These are phyloP conservation scores for Cyprinus carpio DNA, from an alignment of 2,113 vertebrate species.

Conservation along the genomic window DNA sequence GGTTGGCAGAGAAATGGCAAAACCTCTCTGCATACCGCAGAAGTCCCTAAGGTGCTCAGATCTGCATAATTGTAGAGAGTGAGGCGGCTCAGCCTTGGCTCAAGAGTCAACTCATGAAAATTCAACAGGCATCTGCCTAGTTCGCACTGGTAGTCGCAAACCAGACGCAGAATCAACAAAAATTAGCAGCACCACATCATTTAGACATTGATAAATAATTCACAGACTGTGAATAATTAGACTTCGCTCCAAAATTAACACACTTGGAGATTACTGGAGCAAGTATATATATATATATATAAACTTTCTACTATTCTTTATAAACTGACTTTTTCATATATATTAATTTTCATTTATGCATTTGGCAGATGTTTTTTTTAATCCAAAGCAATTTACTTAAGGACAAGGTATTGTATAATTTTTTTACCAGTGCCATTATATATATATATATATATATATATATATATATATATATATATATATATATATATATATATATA, in stretches of 20 bases:
- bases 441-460: too few relatives aligned
- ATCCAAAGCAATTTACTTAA: too few relatives aligned
- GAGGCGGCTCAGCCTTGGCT: conserved; percentile 33
- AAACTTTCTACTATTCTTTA: too few relatives aligned
- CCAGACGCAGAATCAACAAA: conserved; percentile 49
- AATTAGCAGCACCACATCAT: conserved; percentile 34
- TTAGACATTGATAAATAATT: conserved; percentile 46
- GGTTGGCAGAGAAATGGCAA: conserved; percentile 8
- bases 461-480: too few relatives aligned
- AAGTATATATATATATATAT: too few relatives aligned
- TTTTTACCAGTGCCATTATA: too few relatives aligned
- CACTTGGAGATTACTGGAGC: not conserved
- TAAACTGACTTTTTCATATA: too few relatives aligned
- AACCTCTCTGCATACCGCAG: not conserved
- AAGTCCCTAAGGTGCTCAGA: conserved; percentile 42
- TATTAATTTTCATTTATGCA: too few relatives aligned
- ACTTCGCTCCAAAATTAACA: not conserved
- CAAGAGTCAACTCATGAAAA: conserved; percentile 62
- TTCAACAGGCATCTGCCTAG: conserved; percentile 41
- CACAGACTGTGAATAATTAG: not conserved
- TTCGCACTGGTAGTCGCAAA: conserved; percentile 23
- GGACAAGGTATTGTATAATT: too few relatives aligned
- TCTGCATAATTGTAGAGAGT: conserved; percentile 56
- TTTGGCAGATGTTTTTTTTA: too few relatives aligned
- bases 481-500: too few relatives aligned